Conservation (phyloP, 2,113 vertebrate genomes). For the Mormyrus lacerda region DNA sequence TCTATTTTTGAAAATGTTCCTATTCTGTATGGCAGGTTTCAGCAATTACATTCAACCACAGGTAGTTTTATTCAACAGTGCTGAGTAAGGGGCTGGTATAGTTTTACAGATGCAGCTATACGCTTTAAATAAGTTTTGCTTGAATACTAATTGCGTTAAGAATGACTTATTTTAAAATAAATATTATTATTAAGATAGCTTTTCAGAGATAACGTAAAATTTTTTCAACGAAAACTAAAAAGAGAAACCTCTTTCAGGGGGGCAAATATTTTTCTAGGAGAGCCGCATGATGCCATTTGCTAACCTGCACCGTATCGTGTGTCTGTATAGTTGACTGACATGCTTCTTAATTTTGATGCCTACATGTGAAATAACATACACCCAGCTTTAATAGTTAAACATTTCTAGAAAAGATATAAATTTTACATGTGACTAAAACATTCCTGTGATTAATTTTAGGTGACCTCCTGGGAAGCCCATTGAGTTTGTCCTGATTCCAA, state of each 20-base stretch:
- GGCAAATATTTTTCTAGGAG: not conserved
- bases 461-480: not conserved
- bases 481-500: conserved; percentile 3
- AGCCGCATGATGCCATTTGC: not conserved
- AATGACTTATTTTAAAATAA: not conserved
- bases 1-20: not conserved
- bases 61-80: not conserved
- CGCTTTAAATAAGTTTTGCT: not conserved
- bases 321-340: not conserved
- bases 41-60: not conserved
- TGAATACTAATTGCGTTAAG: not conserved
- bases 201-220: not conserved
- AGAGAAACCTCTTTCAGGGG: too few relatives aligned
- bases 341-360: not conserved
- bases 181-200: not conserved
- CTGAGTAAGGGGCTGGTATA: not conserved
- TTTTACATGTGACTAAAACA: conserved; percentile 7
- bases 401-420: not conserved
- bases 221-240: not conserved
- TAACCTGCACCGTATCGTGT: not conserved
- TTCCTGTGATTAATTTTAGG: conserved; percentile 11
- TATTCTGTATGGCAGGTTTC: not conserved
- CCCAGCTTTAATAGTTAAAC: not conserved
- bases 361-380: not conserved
- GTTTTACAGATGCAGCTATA: not conserved